phyloP scores from a whole-genome alignment of 2,113 vertebrate species.

The Crypturellus undulatus region DNA sequence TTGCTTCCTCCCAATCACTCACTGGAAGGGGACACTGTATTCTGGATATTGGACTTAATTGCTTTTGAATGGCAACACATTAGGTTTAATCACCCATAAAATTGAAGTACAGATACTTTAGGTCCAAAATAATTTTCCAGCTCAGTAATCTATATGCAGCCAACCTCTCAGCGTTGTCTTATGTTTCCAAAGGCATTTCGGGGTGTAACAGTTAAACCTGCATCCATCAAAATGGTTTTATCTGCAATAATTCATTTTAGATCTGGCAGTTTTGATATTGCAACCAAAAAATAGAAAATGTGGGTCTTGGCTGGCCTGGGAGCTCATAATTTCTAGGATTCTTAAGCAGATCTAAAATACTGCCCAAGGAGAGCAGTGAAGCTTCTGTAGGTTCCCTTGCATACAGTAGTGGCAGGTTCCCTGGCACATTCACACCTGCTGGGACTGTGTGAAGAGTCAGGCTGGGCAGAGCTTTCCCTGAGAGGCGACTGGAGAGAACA shows the following conservation, averaged over 20 bases:
- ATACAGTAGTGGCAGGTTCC: neutral
- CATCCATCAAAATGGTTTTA: neutral
- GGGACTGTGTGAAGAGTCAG: neutral
- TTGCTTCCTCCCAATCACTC: constrained; percentile 5
- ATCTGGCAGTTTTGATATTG: neutral
- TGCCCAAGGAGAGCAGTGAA: neutral
- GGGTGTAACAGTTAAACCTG: neutral
- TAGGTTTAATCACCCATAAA: constrained; percentile 76
- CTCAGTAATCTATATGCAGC: constrained; percentile 67
- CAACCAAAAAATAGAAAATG: neutral
- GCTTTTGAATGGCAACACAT: constrained; percentile 63
- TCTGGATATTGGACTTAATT: constrained; percentile 61
- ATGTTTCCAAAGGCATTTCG: constrained; percentile 52
- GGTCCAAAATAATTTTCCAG: constrained; percentile 75
- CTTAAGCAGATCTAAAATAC: neutral
- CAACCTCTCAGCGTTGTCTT: neutral
- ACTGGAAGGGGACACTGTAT: constrained; percentile 11
- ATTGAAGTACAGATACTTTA: constrained; percentile 62
- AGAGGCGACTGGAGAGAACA: neutral
- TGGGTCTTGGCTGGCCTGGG: neutral
- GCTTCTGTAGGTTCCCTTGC: neutral
- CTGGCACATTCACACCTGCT: neutral
- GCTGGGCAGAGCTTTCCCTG: neutral
- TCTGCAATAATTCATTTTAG: neutral
- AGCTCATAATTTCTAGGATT: neutral